These are phyloP conservation scores for Venustaconcha ellipsiformis DNA, from an alignment of 1,140 invertebrate species.

Conservation along the genomic window DNA sequence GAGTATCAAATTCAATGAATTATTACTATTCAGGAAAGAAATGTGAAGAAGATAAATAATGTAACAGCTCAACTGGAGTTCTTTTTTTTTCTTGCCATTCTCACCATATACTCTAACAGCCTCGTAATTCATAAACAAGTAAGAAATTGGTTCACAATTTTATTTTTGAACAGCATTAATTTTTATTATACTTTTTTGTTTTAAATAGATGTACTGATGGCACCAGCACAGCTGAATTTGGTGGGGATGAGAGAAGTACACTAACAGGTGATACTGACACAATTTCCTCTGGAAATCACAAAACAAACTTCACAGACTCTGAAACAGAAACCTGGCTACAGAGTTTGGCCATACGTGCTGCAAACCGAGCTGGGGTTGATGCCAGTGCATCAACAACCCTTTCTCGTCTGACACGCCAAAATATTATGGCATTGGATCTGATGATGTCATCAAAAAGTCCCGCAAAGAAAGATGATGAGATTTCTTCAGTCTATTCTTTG, in stretches of 20 bases:
- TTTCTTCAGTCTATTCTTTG: slow-evolving; percentile 92
- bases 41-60: background rate
- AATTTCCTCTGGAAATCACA: slow-evolving; percentile 45
- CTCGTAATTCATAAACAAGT: background rate
- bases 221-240: slow-evolving; percentile 46
- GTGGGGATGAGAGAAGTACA: slow-evolving; percentile 46
- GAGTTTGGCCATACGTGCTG: slow-evolving; percentile 50
- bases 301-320: slow-evolving; percentile 37
- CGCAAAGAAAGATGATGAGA: slow-evolving; percentile 75
- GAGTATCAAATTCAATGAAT: background rate
- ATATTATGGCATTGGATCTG: slow-evolving; percentile 56
- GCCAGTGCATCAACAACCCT: slow-evolving; percentile 45
- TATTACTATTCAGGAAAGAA: background rate
- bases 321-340: slow-evolving; percentile 57
- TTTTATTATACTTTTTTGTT: slow-evolving; percentile 32
- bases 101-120: too few relatives aligned
- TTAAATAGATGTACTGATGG: slow-evolving; percentile 23
- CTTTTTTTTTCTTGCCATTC: too few relatives aligned
- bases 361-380: slow-evolving; percentile 45
- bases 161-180: background rate
- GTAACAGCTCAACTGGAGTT: background rate
- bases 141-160: background rate
- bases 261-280: slow-evolving; percentile 41
- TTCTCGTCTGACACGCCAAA: slow-evolving; percentile 54
- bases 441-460: slow-evolving; percentile 42